Base-by-base conservation (phyloP, 2,888 invertebrate species). In the Cylloceria caligata region DNA sequence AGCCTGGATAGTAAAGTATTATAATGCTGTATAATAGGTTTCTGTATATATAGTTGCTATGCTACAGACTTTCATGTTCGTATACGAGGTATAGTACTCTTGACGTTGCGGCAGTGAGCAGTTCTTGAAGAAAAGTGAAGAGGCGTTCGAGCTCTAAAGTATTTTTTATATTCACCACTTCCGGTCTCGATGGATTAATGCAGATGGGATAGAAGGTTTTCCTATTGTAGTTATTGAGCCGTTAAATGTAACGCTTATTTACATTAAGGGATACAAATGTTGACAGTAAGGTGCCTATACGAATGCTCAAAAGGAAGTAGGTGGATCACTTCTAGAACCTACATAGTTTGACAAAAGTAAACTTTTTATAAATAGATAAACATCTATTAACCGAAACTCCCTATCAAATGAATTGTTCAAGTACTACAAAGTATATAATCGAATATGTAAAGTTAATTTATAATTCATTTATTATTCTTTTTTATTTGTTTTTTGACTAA, bases 131-230 rank as follows among this genome's bases (percentile, higher is more conserved):
- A 60, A 65, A 19, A 3, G 16, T 19, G 75, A 57, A 30, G 71
- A 67, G 80, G 75, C 71, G 75, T 80, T 34, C 36, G 21, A 30
- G 34, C 55, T 30, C 67, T 69, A 71, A 69, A 71, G 39, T 39
- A 24, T 72, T 45, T 27, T 45, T 45, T 27, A 60, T 49, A 60
- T 65, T 57, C 64, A 30, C 27, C 39, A 80, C 57, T 80, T 80
- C 80, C 75, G 75, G 80, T 76, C 21, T 42, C 39, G 57, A 65
- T 73, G 49, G 39, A 60, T 27, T 57, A n/a, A 42, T n/a, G 42
- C 27, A 47, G 52, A 52, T 27, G 30, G 24, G 21, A 24, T 16
- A 1, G 30, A 6, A 57, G 55, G 55, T 30, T 57, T 30, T 57
- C 55, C 55, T 57, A 57, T 57, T 16, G 55, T 30, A 27, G 55